Percentiles rank a stretch among this genome's conserved stretches.
Conservation (phyloP, 2,888 invertebrate genomes). For the Ormyrus rosae region DNA sequence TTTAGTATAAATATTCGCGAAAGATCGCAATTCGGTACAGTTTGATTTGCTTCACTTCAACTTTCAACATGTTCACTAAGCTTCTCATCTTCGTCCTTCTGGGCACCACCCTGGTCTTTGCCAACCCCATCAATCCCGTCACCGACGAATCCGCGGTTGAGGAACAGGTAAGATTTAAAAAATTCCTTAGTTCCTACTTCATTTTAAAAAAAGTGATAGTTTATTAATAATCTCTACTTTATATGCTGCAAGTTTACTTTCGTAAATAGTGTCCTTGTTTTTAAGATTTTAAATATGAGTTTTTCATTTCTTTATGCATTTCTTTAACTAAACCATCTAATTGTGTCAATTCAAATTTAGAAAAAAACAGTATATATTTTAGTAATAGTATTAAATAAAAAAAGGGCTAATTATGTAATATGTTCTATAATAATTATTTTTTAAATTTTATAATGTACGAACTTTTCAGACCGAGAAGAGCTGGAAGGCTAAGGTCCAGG, state of each 20-base stretch:
- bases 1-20: conserved; percentile 34
- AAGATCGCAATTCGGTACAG: background rate
- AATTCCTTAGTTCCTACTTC: background rate
- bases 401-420: background rate
- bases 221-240: background rate
- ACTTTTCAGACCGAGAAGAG: conserved; percentile 14
- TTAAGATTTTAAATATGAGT: background rate
- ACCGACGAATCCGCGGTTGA: background rate
- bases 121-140: conserved; percentile 4
- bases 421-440: background rate
- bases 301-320: background rate
- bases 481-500: conserved; percentile 18
- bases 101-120: conserved; percentile 29
- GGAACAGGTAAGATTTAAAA: background rate
- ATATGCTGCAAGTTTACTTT: background rate
- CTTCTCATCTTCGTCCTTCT: conserved; percentile 29
- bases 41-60: background rate
- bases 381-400: background rate
- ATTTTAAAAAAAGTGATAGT: background rate
- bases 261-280: background rate
- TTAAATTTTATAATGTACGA: background rate
- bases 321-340: background rate
- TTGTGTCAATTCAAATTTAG: background rate
- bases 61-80: conserved; percentile 39
- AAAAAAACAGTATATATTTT: background rate